These are phyloP conservation scores for Anguilla obscura DNA, from an alignment of 2,797 vertebrate genomes.

Conservation along the genomic window DNA sequence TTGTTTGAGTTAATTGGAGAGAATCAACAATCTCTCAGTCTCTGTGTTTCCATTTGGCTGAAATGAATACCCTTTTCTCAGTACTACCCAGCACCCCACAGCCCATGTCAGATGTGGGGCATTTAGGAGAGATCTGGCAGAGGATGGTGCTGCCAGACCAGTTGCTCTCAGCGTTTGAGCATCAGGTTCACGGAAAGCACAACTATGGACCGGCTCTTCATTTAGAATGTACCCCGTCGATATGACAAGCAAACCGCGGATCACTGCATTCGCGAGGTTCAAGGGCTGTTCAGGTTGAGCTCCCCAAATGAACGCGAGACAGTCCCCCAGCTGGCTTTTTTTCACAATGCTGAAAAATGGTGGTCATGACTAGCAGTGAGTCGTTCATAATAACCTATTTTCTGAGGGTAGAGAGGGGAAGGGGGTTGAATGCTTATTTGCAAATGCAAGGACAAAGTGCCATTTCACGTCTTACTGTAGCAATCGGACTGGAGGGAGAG, in stretches of 20 bases:
- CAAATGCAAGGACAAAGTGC: slow-evolving; percentile 33
- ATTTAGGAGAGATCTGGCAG: neutral
- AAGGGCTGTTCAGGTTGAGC: slow-evolving; percentile 47
- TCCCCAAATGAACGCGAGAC: slow-evolving; percentile 37
- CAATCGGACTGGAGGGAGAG: slow-evolving; percentile 4
- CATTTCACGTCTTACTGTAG: slow-evolving; percentile 34
- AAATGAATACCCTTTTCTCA: neutral
- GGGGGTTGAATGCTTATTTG: slow-evolving; percentile 14
- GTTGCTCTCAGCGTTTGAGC: too few species aligned
- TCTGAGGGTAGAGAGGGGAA: slow-evolving; percentile 32
- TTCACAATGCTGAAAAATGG: slow-evolving; percentile 28
- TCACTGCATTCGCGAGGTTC: slow-evolving; percentile 32
- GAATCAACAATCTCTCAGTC: neutral
- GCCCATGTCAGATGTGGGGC: slow-evolving; percentile 43
- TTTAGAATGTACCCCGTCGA: neutral
- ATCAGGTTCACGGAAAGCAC: neutral
- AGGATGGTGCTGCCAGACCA: neutral
- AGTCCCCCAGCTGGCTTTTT: slow-evolving; percentile 15
- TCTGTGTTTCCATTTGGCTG: neutral
- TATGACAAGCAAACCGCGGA: slow-evolving; percentile 22
- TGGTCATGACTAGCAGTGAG: slow-evolving; percentile 17
- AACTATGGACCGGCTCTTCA: neutral
- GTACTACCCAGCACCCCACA: neutral
- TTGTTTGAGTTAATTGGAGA: neutral
- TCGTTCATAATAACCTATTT: slow-evolving; percentile 38